Evolutionary conservation across 2,888 invertebrate genomes (phyloP).

Genomic region (Drosophila incognita): DNA sequence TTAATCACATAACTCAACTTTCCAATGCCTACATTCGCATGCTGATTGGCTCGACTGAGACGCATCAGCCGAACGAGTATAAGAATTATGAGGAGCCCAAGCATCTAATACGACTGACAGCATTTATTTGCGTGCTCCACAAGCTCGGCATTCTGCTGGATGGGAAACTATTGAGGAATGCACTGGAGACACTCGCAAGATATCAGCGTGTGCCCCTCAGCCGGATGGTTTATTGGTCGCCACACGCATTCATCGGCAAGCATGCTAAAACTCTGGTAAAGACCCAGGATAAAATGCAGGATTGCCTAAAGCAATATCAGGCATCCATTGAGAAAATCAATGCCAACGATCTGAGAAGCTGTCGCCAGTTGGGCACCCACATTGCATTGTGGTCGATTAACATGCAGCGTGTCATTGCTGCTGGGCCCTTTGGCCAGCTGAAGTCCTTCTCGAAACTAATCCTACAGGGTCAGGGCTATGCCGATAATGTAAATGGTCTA

Average conservation of each 20-base stretch:
- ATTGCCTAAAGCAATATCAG: conserved; percentile 86
- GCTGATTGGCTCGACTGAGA: conserved; percentile 44
- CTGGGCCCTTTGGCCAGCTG: conserved; percentile 86
- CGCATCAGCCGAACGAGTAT: conserved; percentile 46
- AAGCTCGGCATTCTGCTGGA: conserved; percentile 92
- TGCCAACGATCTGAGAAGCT: conserved; percentile 85
- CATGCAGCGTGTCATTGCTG: conserved; percentile 86
- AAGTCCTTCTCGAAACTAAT: conserved; percentile 83
- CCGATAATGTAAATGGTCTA: conserved; percentile 88
- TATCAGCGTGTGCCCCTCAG: conserved; percentile 91
- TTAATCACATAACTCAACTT: conserved; percentile 58
- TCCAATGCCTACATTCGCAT: conserved; percentile 61
- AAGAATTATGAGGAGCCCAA: conserved; percentile 83
- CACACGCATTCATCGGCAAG: conserved; percentile 91
- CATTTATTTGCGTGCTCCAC: conserved; percentile 88
- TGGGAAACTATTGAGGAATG: conserved; percentile 91
- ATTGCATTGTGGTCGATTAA: conserved; percentile 88
- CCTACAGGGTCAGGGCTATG: conserved; percentile 88
- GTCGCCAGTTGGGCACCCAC: conserved; percentile 85
- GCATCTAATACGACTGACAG: conserved; percentile 88
- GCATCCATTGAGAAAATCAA: conserved; percentile 85
- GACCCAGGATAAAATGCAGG: conserved; percentile 85
- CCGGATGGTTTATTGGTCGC: conserved; percentile 94
- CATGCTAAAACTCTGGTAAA: conserved; percentile 87
- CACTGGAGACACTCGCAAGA: conserved; percentile 90